Evolutionary conservation across 2,797 vertebrate species (phyloP), one percentile per base, ranked within the genome.

Genomic region (Pangasius macronema): DNA sequence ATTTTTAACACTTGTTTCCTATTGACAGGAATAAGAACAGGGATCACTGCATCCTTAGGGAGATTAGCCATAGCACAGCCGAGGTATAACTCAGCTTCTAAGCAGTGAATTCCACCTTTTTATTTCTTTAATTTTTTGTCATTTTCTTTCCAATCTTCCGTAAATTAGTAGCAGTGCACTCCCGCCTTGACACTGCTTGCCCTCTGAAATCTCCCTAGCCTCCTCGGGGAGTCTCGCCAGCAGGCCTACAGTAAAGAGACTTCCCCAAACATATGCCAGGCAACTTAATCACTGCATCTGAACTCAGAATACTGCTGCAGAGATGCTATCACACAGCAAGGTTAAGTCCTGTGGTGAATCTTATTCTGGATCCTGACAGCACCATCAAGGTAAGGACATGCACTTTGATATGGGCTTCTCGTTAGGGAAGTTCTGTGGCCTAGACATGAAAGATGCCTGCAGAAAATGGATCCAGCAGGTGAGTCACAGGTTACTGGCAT

Each of bases 91-190:
- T 33, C 46, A 42, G 79, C 61, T 30, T 30, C 51, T 36, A 65
- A 77, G 24, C 46, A 68, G 63, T 10, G n/a, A 82, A 53, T 77
- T 55, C 20, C 33, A 33, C 42, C 18, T 51, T 51, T 10, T 53
- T 51, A 22, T 1, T 42, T 46, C 9, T 24, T 53, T 33, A 22
- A 9, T 46, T 36, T 75, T 46, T 20, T 1, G 11, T 6, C 51
- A 86, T 87, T 77, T 30, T 87, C 88, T 76, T 53, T 84, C n/a
- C 65, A 80, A 88, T 83, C 86, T 86, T 85, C 67, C 20, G 42
- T 82, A 87, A 89, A 89, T 89, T 86, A 89, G 86, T 65, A n/a
- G 87, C 80, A 53, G 59, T 51, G 55, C 85, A 61, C 36, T 88
- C 79, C 83, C 9, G 46, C 5, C 81, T 85, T 65, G 84, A 88